Base-by-base conservation (phyloP, 2,797 vertebrate genomes). In the Leucoraja ocellata region DNA sequence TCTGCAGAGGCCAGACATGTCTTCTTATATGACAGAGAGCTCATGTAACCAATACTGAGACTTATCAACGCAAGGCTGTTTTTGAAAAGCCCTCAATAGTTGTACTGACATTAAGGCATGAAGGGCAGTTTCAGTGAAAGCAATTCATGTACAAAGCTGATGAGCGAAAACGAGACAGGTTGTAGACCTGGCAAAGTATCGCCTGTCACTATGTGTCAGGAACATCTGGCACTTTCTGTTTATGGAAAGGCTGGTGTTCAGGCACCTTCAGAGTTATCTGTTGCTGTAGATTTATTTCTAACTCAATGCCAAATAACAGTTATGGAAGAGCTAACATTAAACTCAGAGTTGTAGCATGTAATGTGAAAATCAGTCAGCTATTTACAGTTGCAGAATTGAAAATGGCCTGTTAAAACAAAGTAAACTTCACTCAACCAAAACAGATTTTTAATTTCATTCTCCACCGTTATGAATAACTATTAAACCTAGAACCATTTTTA, bases 21-120 rank as follows among this genome's bases (percentile, higher is more conserved):
- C 76, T 88, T 93, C 95, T 95, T 93, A 94, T 93, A 94, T 95
- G 96, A 96, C 96, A 96, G 94, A 95, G 94, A 94, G 94, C 95
- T 97, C 95, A 86, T 94, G 96, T 96, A 97, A 96, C 95, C 96
- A 94, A 95, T 95, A 94, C 93, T 93, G 95, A 95, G 94, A 36
- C 95, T 94, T 94, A 94, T 94, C 96, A 93, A 95, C 93, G 94
- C 71, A 73, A 93, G 94, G 93, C 95, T 95, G 96, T 94, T 94
- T 95, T 74, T 94, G 94, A 94, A 95, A 96, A 94, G 95, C 90
- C 13, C 2, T 91, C 88, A 84, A 93, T 95, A 94, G 95, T 94
- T 93, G 93, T 94, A 93, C 93, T 36, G 94, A 78, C 74, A 93
- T 76, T 16, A 93, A 94, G 96, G 95, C 94, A 94, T 74, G 95